Percentiles rank a stretch among this genome's conserved stretches.
Conservation (phyloP, 2,113 vertebrate genomes). For the Salminus brasiliensis region DNA sequence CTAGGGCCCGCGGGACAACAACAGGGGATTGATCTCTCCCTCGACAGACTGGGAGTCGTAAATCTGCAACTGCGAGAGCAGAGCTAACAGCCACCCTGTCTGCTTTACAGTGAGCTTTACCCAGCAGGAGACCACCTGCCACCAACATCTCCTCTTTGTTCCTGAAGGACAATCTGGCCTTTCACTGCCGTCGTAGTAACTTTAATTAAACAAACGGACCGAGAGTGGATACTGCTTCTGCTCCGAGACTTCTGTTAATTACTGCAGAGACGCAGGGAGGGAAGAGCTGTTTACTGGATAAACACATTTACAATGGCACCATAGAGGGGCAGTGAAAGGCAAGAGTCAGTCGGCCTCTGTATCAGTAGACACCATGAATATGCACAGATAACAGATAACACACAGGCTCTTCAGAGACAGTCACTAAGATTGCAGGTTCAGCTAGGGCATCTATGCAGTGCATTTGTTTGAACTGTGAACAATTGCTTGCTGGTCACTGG, state of each 20-base stretch:
- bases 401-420: conserved; percentile 1
- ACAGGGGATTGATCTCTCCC: conserved; percentile 31
- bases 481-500: conserved; percentile 2
- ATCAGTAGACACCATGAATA: conserved; percentile 19
- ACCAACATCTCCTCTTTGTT: not conserved
- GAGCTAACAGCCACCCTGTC: conserved; percentile 24
- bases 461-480: conserved; percentile 20
- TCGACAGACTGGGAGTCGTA: conserved; percentile 38
- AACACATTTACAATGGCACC: conserved; percentile 13
- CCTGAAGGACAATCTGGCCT: conserved; percentile 30
- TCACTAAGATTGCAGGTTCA: not conserved
- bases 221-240: conserved; percentile 8
- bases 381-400: conserved; percentile 35
- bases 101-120: conserved; percentile 28
- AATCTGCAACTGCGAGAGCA: conserved; percentile 34
- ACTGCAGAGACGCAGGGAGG: not conserved
- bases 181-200: conserved; percentile 5
- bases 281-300: not conserved
- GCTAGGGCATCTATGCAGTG: conserved; percentile 28
- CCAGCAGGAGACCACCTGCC: conserved; percentile 36
- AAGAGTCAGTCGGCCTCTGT: not conserved
- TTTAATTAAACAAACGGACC: conserved; percentile 36
- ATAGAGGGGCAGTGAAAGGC: not conserved
- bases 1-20: not conserved
- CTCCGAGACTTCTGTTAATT: conserved; percentile 5